Evolutionary conservation across 2,797 vertebrate genomes (phyloP).

Genomic region (Squalus acanthias): DNA sequence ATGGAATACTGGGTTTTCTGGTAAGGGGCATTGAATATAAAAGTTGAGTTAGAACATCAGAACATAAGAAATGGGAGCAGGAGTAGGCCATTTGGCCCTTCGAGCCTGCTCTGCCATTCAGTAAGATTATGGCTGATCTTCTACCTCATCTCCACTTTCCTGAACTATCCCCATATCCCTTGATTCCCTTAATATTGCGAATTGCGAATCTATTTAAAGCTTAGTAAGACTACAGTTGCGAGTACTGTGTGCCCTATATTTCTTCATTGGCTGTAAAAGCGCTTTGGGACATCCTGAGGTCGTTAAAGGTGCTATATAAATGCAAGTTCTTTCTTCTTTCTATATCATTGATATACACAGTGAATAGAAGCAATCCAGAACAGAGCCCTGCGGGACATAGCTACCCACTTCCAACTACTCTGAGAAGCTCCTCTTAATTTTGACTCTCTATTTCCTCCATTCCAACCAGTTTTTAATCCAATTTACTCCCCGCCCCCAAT

Average conservation of each 20-base stretch:
- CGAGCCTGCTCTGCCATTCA: no score
- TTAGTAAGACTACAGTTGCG: background rate
- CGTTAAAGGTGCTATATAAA: background rate
- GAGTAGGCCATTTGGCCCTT: no score
- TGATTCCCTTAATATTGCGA: background rate
- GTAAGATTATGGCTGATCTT: no score
- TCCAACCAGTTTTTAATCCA: background rate
- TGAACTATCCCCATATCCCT: no score
- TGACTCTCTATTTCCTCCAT: background rate
- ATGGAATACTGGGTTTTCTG: background rate
- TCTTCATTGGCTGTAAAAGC: background rate
- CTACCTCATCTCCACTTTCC: no score
- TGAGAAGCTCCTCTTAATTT: background rate
- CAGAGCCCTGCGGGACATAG: background rate
- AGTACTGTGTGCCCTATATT: background rate
- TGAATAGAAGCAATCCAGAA: background rate
- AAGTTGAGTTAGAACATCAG: background rate
- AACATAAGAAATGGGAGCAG: no score
- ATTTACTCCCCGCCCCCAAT: background rate
- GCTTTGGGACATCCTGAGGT: background rate
- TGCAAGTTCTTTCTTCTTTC: background rate
- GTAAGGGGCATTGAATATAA: background rate
- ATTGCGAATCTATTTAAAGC: background rate
- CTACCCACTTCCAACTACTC: background rate
- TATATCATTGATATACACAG: background rate